Conservation (phyloP, 2,113 vertebrate species). For the Oophaga pumilio region DNA sequence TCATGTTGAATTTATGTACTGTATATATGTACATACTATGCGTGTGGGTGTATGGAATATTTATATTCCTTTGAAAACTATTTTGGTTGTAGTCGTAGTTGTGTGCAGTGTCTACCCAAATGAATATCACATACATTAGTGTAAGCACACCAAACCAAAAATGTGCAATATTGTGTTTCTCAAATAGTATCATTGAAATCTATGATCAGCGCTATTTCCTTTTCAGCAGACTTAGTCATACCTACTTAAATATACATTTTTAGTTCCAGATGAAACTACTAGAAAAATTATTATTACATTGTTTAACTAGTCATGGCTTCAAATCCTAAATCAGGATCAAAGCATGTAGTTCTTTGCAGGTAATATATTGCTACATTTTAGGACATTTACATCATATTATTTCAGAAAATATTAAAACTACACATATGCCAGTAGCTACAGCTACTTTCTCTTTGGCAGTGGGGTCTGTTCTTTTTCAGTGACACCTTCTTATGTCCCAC, state of each 20-base stretch:
- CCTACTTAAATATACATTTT: background rate
- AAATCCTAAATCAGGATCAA: background rate
- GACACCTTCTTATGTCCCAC: slow-evolving; percentile 38
- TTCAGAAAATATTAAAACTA: slow-evolving; percentile 13
- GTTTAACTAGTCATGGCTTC: background rate
- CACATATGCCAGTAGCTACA: slow-evolving; percentile 32
- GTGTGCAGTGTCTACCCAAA: too few relatives aligned
- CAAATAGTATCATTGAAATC: background rate
- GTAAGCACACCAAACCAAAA: too few relatives aligned
- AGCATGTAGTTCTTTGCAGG: background rate
- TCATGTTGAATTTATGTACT: too few relatives aligned
- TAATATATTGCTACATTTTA: slow-evolving; percentile 16
- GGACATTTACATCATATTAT: slow-evolving; percentile 20
- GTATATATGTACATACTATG: too few relatives aligned
- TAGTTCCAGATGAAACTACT: background rate
- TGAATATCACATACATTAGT: background rate
- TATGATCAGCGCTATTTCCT: background rate
- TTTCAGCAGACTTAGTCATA: background rate
- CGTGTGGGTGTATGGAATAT: too few relatives aligned
- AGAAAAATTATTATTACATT: background rate
- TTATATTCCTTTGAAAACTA: too few relatives aligned
- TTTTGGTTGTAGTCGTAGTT: too few relatives aligned
- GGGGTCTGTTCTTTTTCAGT: slow-evolving; percentile 42
- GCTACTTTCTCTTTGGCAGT: slow-evolving; percentile 13
- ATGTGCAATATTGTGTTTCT: too few relatives aligned